Conservation (phyloP, 2,888 invertebrate genomes). For the Chymomyza caudatula region DNA sequence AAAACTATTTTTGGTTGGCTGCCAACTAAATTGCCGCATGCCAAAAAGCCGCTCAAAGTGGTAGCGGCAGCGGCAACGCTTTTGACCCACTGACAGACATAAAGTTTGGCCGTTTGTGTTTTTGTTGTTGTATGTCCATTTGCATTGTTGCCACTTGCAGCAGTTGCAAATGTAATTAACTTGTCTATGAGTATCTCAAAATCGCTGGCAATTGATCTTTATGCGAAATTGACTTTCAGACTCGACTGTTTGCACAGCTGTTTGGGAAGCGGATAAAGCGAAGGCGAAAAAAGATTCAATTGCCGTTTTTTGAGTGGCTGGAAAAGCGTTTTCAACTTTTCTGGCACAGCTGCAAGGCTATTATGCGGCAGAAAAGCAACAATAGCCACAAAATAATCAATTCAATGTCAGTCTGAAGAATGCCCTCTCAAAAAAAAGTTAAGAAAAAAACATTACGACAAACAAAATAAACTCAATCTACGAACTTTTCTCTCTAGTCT, state of each 20-base stretch:
- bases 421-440: background rate
- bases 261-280: background rate
- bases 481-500: background rate
- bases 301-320: constrained; percentile 9
- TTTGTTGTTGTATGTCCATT: constrained; percentile 8
- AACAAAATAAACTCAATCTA: background rate
- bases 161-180: constrained; percentile 65
- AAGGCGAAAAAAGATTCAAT: background rate
- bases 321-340: background rate
- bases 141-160: constrained; percentile 21
- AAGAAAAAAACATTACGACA: background rate
- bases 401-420: background rate
- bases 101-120: constrained; percentile 32
- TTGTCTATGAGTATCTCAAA: constrained; percentile 37
- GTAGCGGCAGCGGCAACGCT: constrained; percentile 44
- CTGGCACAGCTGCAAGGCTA: background rate
- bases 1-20: constrained; percentile 63
- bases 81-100: constrained; percentile 69
- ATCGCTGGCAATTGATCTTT: background rate
- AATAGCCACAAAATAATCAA: background rate
- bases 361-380: background rate
- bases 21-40: constrained; percentile 57
- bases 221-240: background rate
- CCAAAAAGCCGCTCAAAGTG: constrained; percentile 62
- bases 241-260: constrained; percentile 1